These are phyloP conservation scores for Lepidocolaptes lacrymiger DNA, from an alignment of 2,797 vertebrate genomes.

Conservation along the genomic window DNA sequence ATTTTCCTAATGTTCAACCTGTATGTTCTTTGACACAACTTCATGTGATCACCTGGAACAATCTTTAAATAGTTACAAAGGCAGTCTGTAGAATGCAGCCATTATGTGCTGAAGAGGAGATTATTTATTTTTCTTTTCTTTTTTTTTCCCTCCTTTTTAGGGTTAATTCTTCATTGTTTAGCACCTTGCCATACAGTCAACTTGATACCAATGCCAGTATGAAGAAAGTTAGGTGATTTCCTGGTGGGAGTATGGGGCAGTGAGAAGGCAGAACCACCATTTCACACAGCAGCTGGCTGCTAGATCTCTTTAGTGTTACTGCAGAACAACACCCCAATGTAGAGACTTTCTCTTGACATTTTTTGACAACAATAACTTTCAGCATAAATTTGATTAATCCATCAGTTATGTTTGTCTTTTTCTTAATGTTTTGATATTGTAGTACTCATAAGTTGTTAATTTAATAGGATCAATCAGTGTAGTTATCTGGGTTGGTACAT, in stretches of 20 bases:
- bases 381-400: neutral
- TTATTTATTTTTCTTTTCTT: neutral
- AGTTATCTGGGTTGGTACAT: neutral
- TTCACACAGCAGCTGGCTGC: neutral
- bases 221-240: neutral
- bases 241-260: neutral
- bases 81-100: neutral
- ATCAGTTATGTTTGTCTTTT: neutral
- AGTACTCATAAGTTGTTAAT: neutral
- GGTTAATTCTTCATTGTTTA: neutral
- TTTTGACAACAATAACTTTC: neutral
- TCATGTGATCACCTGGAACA: neutral
- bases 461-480: neutral
- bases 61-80: neutral
- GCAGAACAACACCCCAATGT: fast-evolving
- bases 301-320: neutral
- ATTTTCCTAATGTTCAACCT: neutral
- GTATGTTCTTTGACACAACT: neutral
- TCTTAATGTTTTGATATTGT: neutral
- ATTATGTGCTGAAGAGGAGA: neutral
- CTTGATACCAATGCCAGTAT: neutral
- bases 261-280: neutral
- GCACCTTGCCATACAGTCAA: neutral
- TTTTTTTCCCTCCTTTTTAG: neutral
- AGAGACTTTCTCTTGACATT: neutral